These are phyloP conservation scores for Galeopterus variegatus DNA, from an alignment of 2,113 vertebrate species.

Conservation along the genomic window DNA sequence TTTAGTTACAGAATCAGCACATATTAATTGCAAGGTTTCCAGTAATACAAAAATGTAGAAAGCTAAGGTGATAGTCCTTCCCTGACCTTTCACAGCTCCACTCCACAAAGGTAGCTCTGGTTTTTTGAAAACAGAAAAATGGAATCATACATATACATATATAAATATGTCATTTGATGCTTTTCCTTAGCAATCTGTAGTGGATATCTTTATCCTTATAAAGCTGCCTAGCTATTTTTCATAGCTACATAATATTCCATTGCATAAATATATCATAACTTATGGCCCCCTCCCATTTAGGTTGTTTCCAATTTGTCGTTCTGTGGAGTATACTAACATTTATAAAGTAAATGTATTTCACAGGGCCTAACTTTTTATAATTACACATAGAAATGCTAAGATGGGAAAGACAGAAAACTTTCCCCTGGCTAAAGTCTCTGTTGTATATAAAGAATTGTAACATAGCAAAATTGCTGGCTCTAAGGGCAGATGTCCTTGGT, in stretches of 20 bases:
- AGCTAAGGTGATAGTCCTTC: background rate
- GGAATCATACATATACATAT: background rate
- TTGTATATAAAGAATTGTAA: too few relatives aligned
- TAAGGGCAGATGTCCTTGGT: too few relatives aligned
- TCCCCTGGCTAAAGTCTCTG: too few relatives aligned
- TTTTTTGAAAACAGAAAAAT: slow-evolving; percentile 1
- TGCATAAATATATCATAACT: background rate
- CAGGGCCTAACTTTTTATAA: too few relatives aligned
- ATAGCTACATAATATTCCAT: background rate
- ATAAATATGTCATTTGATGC: background rate
- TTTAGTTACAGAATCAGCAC: slow-evolving; percentile 21
- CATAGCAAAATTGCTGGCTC: too few relatives aligned
- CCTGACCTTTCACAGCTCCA: background rate
- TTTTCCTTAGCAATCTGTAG: background rate
- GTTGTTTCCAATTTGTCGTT: background rate
- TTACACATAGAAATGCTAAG: too few relatives aligned
- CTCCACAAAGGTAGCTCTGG: background rate
- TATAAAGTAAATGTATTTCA: too few relatives aligned
- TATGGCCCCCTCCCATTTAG: background rate
- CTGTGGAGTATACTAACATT: too few relatives aligned
- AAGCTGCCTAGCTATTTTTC: background rate
- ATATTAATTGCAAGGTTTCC: background rate
- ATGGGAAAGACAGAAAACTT: too few relatives aligned
- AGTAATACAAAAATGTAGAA: background rate
- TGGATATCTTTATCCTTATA: background rate